phyloP scores from a whole-genome alignment of 2,797 vertebrate species.

The Meda fulgida region DNA sequence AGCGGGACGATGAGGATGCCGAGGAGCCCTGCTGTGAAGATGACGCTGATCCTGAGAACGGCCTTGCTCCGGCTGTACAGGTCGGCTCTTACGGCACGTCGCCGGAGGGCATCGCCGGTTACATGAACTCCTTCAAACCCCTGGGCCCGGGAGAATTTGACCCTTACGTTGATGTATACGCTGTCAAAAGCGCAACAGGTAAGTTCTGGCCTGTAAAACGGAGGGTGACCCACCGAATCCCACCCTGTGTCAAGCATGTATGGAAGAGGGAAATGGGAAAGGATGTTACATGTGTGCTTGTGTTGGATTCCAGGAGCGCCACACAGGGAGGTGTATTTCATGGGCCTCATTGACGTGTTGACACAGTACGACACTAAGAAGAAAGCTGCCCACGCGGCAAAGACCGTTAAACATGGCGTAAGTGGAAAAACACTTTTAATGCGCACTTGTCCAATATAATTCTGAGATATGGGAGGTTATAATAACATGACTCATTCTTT shows the following conservation, averaged over 20 bases:
- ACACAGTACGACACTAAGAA: slow-evolving; percentile 94
- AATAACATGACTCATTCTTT: slow-evolving; percentile 10
- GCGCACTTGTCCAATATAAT: neutral
- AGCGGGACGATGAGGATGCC: slow-evolving; percentile 88
- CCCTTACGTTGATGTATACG: slow-evolving; percentile 89
- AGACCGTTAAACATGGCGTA: slow-evolving; percentile 94
- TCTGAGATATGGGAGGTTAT: neutral
- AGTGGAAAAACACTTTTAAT: slow-evolving; percentile 61
- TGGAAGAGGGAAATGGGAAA: neutral
- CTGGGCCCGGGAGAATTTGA: slow-evolving; percentile 90
- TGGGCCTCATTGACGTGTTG: slow-evolving; percentile 94
- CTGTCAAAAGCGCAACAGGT: slow-evolving; percentile 84
- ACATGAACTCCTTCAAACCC: slow-evolving; percentile 86
- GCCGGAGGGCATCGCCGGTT: slow-evolving; percentile 88
- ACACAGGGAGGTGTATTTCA: slow-evolving; percentile 93
- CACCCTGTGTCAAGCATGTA: neutral
- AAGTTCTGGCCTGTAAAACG: slow-evolving; percentile 8
- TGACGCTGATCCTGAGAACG: slow-evolving; percentile 76
- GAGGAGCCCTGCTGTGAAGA: slow-evolving; percentile 80
- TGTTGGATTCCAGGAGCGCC: slow-evolving; percentile 79
- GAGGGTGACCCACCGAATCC: neutral
- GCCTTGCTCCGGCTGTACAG: slow-evolving; percentile 63
- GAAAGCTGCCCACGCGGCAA: slow-evolving; percentile 94
- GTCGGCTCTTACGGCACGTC: slow-evolving; percentile 87
- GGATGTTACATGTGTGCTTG: neutral